Evolutionary conservation across 2,888 invertebrate species (phyloP).

Genomic region (Agrilus cyanescens): DNA sequence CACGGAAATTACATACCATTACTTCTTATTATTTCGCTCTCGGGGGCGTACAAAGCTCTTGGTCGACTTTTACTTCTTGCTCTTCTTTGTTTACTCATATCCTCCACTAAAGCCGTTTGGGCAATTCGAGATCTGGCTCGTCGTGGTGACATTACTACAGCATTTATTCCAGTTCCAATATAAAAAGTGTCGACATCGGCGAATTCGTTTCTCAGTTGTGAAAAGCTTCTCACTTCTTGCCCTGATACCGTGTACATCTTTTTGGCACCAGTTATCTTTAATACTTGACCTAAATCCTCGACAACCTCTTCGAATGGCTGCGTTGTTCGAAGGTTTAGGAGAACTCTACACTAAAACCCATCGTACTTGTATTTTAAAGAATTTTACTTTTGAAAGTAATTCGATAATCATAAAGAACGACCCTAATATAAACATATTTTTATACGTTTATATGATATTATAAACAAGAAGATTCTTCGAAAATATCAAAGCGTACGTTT

Average conservation of each 20-base stretch:
- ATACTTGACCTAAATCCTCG: slow-evolving; percentile 82
- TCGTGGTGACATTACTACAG: slow-evolving; percentile 49
- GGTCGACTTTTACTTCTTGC: slow-evolving; percentile 79
- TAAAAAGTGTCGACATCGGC: slow-evolving; percentile 87
- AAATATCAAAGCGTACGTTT: no score
- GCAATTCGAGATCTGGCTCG: slow-evolving; percentile 53
- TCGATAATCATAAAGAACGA: no score
- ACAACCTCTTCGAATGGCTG: slow-evolving; percentile 92
- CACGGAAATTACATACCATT: slow-evolving; percentile 43
- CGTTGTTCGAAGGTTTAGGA: slow-evolving; percentile 81
- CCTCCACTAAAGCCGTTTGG: slow-evolving; percentile 40
- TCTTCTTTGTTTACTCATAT: slow-evolving; percentile 44
- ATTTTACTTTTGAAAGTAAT: no score
- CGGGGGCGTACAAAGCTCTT: slow-evolving; percentile 71
- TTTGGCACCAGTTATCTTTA: slow-evolving; percentile 84
- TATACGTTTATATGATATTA: no score
- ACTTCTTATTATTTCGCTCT: slow-evolving; percentile 67
- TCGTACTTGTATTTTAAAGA: no score
- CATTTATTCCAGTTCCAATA: slow-evolving; percentile 47
- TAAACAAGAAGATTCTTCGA: no score
- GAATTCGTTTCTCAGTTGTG: slow-evolving; percentile 85
- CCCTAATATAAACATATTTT: no score
- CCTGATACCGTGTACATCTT: slow-evolving; percentile 86
- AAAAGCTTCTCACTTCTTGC: slow-evolving; percentile 89
- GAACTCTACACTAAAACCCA: slow-evolving; percentile 64